Base-by-base conservation (phyloP, 2,113 vertebrate genomes). In the Mobula birostris region DNA sequence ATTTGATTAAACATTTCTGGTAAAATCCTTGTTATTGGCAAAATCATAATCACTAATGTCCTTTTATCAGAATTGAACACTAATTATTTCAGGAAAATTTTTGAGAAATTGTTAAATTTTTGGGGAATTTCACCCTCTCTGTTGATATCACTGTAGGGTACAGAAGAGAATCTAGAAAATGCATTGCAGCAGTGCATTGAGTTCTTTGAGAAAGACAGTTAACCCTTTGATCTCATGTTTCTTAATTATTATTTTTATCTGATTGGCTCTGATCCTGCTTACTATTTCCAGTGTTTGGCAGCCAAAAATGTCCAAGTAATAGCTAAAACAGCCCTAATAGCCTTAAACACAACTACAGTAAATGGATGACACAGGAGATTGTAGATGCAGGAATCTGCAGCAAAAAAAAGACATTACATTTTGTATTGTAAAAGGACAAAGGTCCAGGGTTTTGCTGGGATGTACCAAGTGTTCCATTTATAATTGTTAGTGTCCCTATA, bases 111-210 rank as follows among this genome's bases (percentile, higher is more conserved):
- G 19, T 90, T 32, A 68, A 90, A 90, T 7, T 90, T 29, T 90
- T 90, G 85, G 61, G 85, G 29, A 90, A 90, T 90, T 90, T 90
- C 61, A 90, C 61, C 61, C 14, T 90, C 63, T 90, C 29, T n/a
- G 63, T 66, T 90, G 12, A n/a, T 90, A 66, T 66, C 85, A 88
- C 58, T 88, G 61, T 14, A 66, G 61, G 61, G 29, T 32, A 32
- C 19, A 29, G 7, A 66, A 66, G 61, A 17, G n/a, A 90, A 66
- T 68, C 15, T 27, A 36, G 61, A 66, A 15, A 32, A 66, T 68
- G 61, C n/a, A 66, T 90, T 66, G 85, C 17, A 8, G 63, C 4
- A 61, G 56, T 61, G 56, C 61, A 32, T 27, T 66, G 6, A 90
- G 61, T 68, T 32, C 85, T 29, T 88, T 4, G 61, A n/a, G 61